Base-by-base conservation (phyloP, 2,888 invertebrate genomes). In the Dicyrtoma fusca region DNA sequence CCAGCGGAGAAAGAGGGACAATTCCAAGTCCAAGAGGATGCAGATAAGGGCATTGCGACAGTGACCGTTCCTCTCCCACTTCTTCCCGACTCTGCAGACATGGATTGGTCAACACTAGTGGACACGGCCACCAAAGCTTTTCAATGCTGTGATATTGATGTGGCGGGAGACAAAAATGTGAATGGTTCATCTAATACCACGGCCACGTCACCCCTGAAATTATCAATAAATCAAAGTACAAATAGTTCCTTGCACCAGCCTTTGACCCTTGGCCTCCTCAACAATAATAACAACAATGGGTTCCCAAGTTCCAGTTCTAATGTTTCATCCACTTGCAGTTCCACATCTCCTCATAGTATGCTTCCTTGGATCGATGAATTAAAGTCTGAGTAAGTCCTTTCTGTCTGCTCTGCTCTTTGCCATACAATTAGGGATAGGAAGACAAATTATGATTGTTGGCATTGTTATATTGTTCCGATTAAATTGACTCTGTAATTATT, bases 21-120 rank as follows among this genome's bases (percentile, higher is more conserved):
- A 34, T 34, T 34, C 34, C 34, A 34, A 34, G 34, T n/a, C n/a
- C n/a, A 34, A 8, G 34, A 34, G 8, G 34, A 66, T 26, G 51
- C 6, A 6, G n/a, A n/a, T n/a, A 34, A 34, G 34, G 34, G 34
- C 34, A 34, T 5, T 5, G 34, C 53, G 19, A 53, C 53, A n/a
- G 21, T 44, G 14, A 23, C 55, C 6, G 57, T 59, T 19, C 64
- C 71, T 59, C 83, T 85, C 61, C 84, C 90, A 69, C 88, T 88
- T 1, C 83, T 89, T 66, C 89, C 91, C 0, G 88, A 91, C 82
- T 87, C 90, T 3, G 87, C 88, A 47, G 89, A 90, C 57, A 87
- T 91, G 80, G 92, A 72, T 64, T 76, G 93, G 93, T 88, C 90
- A 13, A 88, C 90, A 81, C 86, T 92, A 23, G 92, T 92, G 1